These are phyloP conservation scores for Yponomeuta plumbellus DNA, from an alignment of 2,888 invertebrate genomes.

Conservation along the genomic window DNA sequence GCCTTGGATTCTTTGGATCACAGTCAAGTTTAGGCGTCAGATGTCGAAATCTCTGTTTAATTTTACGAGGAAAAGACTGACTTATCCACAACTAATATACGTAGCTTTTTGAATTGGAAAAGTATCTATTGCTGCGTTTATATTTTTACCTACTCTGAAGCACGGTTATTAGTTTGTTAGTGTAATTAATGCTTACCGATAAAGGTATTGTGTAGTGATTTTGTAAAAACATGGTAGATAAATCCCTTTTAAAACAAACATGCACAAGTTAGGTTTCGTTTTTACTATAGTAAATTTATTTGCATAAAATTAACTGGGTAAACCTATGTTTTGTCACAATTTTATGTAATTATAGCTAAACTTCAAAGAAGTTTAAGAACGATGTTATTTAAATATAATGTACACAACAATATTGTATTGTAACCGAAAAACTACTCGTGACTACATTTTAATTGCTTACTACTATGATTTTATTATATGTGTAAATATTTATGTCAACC, in stretches of 20 bases:
- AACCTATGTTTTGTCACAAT: not conserved
- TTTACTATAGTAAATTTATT: not conserved
- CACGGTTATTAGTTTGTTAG: not conserved
- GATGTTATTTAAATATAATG: not conserved
- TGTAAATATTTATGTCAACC: conserved; percentile 19
- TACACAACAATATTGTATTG: not conserved
- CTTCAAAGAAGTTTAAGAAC: not conserved
- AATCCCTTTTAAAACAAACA: not conserved
- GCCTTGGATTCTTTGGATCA: conserved; percentile 43
- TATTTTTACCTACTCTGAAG: not conserved
- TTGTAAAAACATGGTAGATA: not conserved
- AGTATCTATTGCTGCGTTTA: not conserved
- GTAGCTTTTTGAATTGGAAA: not conserved
- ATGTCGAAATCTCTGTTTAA: conserved; percentile 37
- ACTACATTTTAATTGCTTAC: not conserved
- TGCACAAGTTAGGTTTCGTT: not conserved
- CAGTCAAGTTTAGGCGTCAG: conserved; percentile 52
- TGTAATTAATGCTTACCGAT: not conserved
- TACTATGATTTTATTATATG: not conserved
- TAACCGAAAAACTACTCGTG: not conserved
- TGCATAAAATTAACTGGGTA: not conserved
- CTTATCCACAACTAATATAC: conserved; percentile 40
- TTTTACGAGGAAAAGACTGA: conserved; percentile 74
- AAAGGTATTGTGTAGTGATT: not conserved
- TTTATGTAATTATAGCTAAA: not conserved